These are phyloP conservation scores for Zaprionus taronus DNA, from an alignment of 1,140 invertebrate species.

Conservation along the genomic window DNA sequence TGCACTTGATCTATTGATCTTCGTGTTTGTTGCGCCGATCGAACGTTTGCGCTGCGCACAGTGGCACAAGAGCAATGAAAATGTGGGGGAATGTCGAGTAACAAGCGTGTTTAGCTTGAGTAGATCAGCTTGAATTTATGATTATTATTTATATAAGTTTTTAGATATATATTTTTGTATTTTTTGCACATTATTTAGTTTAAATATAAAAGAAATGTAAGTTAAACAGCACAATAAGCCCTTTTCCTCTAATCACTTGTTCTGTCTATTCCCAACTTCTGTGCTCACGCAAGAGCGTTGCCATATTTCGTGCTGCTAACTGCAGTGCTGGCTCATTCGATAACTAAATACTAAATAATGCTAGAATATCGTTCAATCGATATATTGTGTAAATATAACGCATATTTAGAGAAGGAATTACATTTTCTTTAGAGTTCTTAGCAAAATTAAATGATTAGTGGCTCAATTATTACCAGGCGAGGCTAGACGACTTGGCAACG, in stretches of 20 bases:
- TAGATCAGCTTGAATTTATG: not conserved
- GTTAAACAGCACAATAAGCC: not conserved
- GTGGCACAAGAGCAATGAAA: not conserved
- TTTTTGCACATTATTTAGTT: not conserved
- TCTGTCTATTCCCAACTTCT: too few relatives aligned
- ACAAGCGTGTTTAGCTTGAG: not conserved
- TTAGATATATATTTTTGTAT: not conserved
- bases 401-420: not conserved
- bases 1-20: constrained; percentile 83
- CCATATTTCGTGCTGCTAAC: too few relatives aligned
- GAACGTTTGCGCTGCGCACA: constrained; percentile 39
- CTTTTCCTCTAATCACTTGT: too few relatives aligned
- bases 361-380: too few relatives aligned
- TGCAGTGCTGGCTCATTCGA: too few relatives aligned
- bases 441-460: too few relatives aligned
- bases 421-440: not conserved
- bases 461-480: not conserved
- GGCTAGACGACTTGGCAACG: constrained; percentile 18
- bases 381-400: not conserved
- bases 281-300: too few relatives aligned
- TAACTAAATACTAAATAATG: too few relatives aligned
- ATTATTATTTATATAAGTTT: not conserved
- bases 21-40: constrained; percentile 67
- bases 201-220: not conserved
- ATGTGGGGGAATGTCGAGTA: not conserved